Evolutionary conservation across 2,888 invertebrate genomes (phyloP), one percentile per base, ranked within the genome.

Genomic region (Apodemia arnacis): DNA sequence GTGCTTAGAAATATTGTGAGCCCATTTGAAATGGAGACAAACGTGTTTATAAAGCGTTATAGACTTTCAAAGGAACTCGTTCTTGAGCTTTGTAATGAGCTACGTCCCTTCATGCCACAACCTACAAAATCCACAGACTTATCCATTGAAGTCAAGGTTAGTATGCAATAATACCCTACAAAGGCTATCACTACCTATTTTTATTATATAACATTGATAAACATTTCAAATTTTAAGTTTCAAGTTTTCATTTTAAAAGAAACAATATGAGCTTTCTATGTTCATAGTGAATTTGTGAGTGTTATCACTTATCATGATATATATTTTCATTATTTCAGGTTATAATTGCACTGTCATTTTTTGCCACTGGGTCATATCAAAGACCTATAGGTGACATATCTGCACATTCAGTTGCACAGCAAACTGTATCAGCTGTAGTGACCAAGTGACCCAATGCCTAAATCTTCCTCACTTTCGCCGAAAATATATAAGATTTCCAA

Each of bases 311-410:
- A 31, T 31, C 31, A 4, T 4, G 5, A 31, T 31, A 31, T 5
- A 31, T 49, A 49, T 8, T 76, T 76, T 59, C 49, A 10, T 27
- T 76, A 13, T 83, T 86, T 11, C 31, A 86, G 83, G 78, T 86
- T 49, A 59, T 83, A 34, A 83, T 72, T 27, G 78, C 86, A 49
- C 70, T 83, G 31, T 80, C 83, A 18, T 83, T 83, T 79, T 86
- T 73, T 81, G 80, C 83, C 2, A 86, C 81, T 54, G 83, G 83
- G 24, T 83, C 86, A 27, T 83, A 83, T 38, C 81, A 86, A 81
- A 70, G 80, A 74, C 73, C 74, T 2, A 80, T 69, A 31, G 82
- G 82, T 8, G 41, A 76, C 27, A 82, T 27, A 21, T 41, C 15
- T 27, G 54, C 24, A 4, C 82, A 82, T 31, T 82, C 69, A 15